Percentiles rank a stretch among this genome's conserved stretches.
These are phyloP conservation scores for Melanophora roralis DNA, from an alignment of 2,888 invertebrate species.

Conservation along the genomic window DNA sequence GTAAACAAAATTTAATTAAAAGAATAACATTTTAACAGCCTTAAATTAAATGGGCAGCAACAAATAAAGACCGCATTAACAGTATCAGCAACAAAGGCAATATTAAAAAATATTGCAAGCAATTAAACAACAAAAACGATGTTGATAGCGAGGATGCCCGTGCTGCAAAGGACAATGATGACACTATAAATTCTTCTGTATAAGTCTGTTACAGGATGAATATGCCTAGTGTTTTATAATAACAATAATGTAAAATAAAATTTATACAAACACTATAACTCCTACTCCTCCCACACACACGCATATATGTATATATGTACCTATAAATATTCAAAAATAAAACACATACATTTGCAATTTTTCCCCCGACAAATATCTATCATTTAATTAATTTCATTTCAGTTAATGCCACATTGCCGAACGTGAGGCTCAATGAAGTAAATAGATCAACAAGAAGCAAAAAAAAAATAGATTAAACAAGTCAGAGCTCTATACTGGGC, in stretches of 20 bases:
- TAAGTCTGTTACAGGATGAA: background rate
- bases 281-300: background rate
- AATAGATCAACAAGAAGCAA: background rate
- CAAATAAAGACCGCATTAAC: too few relatives aligned
- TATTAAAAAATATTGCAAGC: slow-evolving; percentile 24
- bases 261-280: background rate
- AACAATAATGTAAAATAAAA: slow-evolving; percentile 30
- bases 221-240: slow-evolving; percentile 15
- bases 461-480: background rate
- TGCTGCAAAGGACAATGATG: background rate
- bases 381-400: slow-evolving; percentile 21
- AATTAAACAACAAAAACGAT: background rate
- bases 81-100: background rate
- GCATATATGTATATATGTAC: background rate
- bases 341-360: slow-evolving; percentile 3
- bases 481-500: too few relatives aligned
- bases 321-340: background rate
- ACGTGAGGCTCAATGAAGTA: background rate
- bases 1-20: slow-evolving; percentile 62
- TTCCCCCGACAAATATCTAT: slow-evolving; percentile 24
- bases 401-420: background rate
- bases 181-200: background rate
- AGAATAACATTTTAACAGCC: slow-evolving; percentile 37
- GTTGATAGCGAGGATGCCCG: background rate
- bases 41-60: slow-evolving; percentile 12